phyloP scores from a whole-genome alignment of 2,113 vertebrate genomes.

The Corythoichthys intestinalis region DNA sequence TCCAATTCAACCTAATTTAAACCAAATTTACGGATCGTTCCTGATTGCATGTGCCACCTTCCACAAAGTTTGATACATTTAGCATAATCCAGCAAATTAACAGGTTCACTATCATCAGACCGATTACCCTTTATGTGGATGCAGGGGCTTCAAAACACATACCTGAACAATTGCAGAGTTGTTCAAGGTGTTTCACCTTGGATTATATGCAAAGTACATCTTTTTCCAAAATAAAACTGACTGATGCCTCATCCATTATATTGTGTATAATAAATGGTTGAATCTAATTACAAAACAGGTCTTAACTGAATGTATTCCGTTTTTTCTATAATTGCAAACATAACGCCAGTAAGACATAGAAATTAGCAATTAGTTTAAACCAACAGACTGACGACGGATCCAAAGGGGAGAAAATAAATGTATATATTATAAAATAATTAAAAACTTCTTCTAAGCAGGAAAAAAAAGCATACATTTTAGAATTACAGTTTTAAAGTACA shows the following conservation, averaged over 20 bases:
- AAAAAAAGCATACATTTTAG: too few relatives aligned
- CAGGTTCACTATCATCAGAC: neutral
- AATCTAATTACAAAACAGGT: neutral
- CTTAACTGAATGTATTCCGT: neutral
- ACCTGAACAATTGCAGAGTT: neutral
- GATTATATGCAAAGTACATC: neutral
- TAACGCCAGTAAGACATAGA: neutral
- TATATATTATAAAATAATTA: too few relatives aligned
- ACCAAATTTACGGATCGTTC: too few relatives aligned
- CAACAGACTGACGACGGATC: neutral
- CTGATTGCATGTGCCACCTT: too few relatives aligned
- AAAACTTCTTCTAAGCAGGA: too few relatives aligned
- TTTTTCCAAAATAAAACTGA: neutral
- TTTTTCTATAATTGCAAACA: neutral
- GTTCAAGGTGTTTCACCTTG: slow-evolving; percentile 9
- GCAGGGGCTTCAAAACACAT: neutral
- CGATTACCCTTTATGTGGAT: slow-evolving; percentile 6
- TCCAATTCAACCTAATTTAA: too few relatives aligned
- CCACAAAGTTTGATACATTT: too few relatives aligned
- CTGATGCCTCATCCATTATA: neutral
- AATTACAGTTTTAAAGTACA: too few relatives aligned
- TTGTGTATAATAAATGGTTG: neutral
- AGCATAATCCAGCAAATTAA: neutral
- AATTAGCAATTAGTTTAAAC: neutral
- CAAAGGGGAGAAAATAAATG: neutral